Percentiles rank a stretch among this genome's conserved stretches.
These are phyloP conservation scores for Acanthornis magna DNA, from an alignment of 2,797 vertebrate genomes.

Conservation along the genomic window DNA sequence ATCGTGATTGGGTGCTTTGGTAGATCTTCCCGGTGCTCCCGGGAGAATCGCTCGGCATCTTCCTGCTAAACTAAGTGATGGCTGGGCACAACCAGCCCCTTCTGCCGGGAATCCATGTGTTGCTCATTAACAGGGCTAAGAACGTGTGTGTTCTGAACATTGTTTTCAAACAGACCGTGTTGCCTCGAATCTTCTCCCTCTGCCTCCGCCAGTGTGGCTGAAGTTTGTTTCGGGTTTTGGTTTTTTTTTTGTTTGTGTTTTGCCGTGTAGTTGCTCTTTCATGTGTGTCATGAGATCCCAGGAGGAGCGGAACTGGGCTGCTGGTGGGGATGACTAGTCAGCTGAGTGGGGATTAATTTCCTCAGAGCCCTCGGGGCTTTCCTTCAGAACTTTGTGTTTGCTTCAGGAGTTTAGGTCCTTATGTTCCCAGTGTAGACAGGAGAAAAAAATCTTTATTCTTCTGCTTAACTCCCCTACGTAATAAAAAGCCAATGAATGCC, in stretches of 20 bases:
- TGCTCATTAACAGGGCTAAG: neutral
- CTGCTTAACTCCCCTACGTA: neutral
- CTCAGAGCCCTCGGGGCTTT: conserved; percentile 34
- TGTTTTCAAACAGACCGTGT: neutral
- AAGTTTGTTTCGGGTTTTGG: neutral
- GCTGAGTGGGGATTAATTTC: conserved; percentile 73
- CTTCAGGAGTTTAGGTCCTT: neutral
- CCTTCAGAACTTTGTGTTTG: neutral
- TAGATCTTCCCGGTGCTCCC: neutral
- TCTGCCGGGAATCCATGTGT: neutral
- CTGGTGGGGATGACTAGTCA: conserved; percentile 56
- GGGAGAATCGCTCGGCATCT: conserved; percentile 47
- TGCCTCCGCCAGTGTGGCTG: neutral
- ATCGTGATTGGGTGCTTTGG: neutral
- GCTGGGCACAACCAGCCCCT: neutral
- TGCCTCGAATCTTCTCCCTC: neutral
- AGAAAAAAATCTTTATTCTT: neutral
- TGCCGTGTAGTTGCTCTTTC: neutral
- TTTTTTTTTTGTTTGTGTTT: neutral
- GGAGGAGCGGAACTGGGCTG: conserved; percentile 4
- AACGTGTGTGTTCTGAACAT: neutral
- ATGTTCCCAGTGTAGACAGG: neutral
- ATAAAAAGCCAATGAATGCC: neutral
- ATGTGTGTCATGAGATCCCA: conserved; percentile 48
- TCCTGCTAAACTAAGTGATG: conserved; percentile 24